Base-by-base conservation (phyloP, 2,113 vertebrate species). In the Canis aureus region DNA sequence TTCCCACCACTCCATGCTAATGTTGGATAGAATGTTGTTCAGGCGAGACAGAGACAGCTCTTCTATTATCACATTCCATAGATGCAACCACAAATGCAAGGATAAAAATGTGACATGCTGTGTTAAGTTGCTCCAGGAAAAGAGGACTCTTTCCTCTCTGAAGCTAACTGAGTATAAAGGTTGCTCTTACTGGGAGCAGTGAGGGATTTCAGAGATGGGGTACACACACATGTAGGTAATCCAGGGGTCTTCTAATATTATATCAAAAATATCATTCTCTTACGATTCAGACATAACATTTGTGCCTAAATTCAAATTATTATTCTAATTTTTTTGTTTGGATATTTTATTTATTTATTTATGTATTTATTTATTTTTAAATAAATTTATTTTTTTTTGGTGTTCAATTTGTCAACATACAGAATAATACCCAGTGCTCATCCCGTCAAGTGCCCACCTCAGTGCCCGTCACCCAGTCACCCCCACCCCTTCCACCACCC, bases 281-380 rank as follows among this genome's bases (percentile, higher is more conserved):
- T 83, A 32, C 59, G 49, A 96, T 67, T 79, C 4, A 89, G 85
- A 59, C 12, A 73, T 60, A 86, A 23, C 10, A 71, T 69, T 95
- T 92, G 2, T 64, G 17, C 22, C 6, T 69, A 60, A 95, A 89
- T 91, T 74, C 13, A 97, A 93, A 85, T 82, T 13, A 81, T 86
- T 5, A 76, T 78, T 81, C 11, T 78, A 89, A 69, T 69, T 17
- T n/a, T 19, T 8, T 67, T 69, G 29, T 66, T 32, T 67, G 43
- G 43, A 43, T 16, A 32, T 67, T 43, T 66, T 66, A 15, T 29
- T 32, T 66, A 43, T 43, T 43, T 43, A 43, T 29, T 66, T 66
- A 43, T 43, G 6, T 43, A 43, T 43, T 43, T 43, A 43, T 43
- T n/a, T n/a, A n/a, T n/a, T n/a, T 43, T 5, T 43, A 43, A 43